These are phyloP conservation scores for Chloroclysta siterata DNA, from an alignment of 2,888 invertebrate species.

Conservation along the genomic window DNA sequence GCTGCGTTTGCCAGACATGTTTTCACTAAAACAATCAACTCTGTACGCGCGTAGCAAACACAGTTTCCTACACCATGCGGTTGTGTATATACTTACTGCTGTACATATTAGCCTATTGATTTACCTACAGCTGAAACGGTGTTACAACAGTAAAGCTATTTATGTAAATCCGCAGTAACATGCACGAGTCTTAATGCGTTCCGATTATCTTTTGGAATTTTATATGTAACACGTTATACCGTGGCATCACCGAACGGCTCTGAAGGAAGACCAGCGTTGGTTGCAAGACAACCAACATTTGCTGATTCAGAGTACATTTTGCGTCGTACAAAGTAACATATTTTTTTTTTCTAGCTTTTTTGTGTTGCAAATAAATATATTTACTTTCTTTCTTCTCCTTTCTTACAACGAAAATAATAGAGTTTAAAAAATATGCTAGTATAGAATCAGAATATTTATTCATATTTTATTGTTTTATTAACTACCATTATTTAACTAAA, in stretches of 20 bases:
- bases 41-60: conserved; percentile 45
- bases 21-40: conserved; percentile 61
- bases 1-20: conserved; percentile 59
- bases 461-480: not conserved
- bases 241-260: no score
- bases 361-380: no score
- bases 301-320: no score
- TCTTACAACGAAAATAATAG: no score
- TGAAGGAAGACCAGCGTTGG: no score
- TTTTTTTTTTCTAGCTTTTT: no score
- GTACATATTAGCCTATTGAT: conserved; percentile 12
- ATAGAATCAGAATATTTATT: not conserved
- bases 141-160: conserved; percentile 35
- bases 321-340: no score
- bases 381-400: no score
- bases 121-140: conserved; percentile 17
- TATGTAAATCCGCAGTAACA: conserved; percentile 33
- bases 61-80: conserved; percentile 47
- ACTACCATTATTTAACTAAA: not conserved
- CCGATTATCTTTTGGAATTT: conserved; percentile 31
- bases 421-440: not conserved
- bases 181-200: conserved; percentile 31
- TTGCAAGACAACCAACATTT: no score
- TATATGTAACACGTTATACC: not conserved
- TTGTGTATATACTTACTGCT: conserved; percentile 9